A percentile compares a stretch with the other conserved stretches of the same genome.
These are phyloP conservation scores for Orchestes rusci DNA, from an alignment of 2,888 invertebrate species.

Conservation along the genomic window DNA sequence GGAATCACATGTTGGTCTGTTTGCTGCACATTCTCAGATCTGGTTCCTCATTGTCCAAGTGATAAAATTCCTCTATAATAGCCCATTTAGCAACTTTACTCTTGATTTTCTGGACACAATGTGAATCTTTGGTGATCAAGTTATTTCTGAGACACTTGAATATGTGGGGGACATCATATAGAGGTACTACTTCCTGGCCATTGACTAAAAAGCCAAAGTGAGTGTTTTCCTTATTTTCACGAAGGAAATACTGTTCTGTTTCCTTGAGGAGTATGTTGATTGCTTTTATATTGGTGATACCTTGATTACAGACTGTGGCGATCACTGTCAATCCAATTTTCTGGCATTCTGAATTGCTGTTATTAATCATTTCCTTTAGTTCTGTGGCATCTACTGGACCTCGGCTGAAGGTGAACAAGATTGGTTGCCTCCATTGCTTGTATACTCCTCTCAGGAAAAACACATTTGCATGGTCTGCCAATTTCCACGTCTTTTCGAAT, in stretches of 20 bases:
- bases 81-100: conserved; percentile 18
- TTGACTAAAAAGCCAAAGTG: conserved; percentile 16
- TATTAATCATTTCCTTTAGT: conserved; percentile 18
- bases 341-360: conserved; percentile 22
- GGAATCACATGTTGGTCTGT: conserved; percentile 21
- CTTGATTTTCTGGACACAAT: conserved; percentile 9
- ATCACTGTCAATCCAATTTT: conserved; percentile 27
- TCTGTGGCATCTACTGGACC: conserved; percentile 18
- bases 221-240: conserved; percentile 11
- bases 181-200: conserved; percentile 15
- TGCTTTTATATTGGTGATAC: conserved; percentile 28
- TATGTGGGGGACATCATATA: no score
- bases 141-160: conserved; percentile 24
- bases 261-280: conserved; percentile 18
- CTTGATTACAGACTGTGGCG: conserved; percentile 33
- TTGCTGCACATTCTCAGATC: conserved; percentile 17
- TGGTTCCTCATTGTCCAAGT: conserved; percentile 9
- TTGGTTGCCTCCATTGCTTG: conserved; percentile 32
- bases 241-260: neutral
- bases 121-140: conserved; percentile 14
- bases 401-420: conserved; percentile 26
- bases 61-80: conserved; percentile 16
- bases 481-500: conserved; percentile 9
- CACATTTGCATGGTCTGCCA: conserved; percentile 15
- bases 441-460: conserved; percentile 25